These are phyloP conservation scores for Pedicia rivosa DNA, from an alignment of 2,888 invertebrate genomes.

Conservation along the genomic window DNA sequence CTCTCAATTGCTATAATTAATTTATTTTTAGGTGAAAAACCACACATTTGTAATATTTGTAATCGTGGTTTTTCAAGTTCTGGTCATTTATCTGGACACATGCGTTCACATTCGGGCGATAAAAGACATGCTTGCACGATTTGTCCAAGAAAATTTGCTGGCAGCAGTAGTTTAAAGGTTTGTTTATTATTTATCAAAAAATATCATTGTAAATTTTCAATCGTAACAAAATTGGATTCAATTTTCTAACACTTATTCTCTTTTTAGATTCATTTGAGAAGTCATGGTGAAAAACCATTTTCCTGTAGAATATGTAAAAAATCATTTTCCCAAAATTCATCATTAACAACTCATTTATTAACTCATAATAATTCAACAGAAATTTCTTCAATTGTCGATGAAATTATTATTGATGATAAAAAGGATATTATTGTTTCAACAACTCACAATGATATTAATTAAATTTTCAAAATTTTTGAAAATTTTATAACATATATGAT, in stretches of 20 bases:
- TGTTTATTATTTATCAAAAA: not conserved
- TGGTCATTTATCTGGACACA: conserved; percentile 14
- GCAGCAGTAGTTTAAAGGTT: conserved; percentile 14
- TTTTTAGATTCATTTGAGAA: conserved; percentile 12
- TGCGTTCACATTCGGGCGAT: conserved; percentile 13
- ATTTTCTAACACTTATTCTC: not conserved
- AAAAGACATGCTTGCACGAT: conserved; percentile 11
- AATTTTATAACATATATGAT: no score
- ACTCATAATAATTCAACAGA: conserved; percentile 1
- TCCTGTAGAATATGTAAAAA: conserved; percentile 13
- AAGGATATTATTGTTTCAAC: no score
- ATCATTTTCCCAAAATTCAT: conserved; percentile 11
- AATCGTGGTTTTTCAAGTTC: conserved; percentile 13
- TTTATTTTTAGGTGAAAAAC: no score
- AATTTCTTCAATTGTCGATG: no score
- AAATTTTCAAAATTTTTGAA: no score
- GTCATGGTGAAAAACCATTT: conserved; percentile 15
- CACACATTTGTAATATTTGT: conserved; percentile 14
- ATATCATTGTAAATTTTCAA: no score
- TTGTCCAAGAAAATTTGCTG: conserved; percentile 13
- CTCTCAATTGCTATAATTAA: no score
- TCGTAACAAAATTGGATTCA: no score
- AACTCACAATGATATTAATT: no score
- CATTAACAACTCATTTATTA: conserved; percentile 2
- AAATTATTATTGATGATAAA: no score